Evolutionary conservation across 2,797 vertebrate genomes (phyloP).

Genomic region (Channallabes apus): DNA sequence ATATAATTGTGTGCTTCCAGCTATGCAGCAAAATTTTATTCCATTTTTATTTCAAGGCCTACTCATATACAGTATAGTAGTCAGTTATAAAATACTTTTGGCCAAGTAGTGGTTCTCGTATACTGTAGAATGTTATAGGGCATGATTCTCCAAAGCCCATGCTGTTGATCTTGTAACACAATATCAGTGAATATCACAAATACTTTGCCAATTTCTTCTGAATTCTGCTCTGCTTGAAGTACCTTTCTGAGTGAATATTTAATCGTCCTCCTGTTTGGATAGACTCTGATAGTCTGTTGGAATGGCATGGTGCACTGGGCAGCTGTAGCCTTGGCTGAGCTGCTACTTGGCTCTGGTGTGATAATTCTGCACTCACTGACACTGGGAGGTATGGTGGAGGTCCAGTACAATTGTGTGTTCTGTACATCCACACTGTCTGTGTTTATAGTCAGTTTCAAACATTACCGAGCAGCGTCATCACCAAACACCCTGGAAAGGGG

Average conservation of each 20-base stretch:
- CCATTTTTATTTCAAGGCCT: not conserved
- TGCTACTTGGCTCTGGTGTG: conserved; percentile 59
- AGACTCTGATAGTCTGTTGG: conserved; percentile 56
- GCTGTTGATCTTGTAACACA: conserved; percentile 26
- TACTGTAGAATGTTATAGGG: not conserved
- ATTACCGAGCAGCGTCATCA: conserved; percentile 30
- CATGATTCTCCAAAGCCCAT: conserved; percentile 1
- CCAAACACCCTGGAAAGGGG: conserved; percentile 20
- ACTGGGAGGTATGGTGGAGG: conserved; percentile 10
- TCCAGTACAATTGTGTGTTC: conserved; percentile 57
- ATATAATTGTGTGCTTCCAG: not conserved
- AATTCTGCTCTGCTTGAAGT: conserved; percentile 50
- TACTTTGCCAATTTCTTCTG: conserved; percentile 54
- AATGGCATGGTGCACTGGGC: conserved; percentile 27
- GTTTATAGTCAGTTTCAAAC: conserved; percentile 54
- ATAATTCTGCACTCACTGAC: conserved; percentile 47
- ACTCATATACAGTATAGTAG: not conserved
- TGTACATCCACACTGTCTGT: conserved; percentile 62
- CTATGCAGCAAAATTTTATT: no score
- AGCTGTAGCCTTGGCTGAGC: conserved; percentile 41
- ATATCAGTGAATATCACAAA: conserved; percentile 53
- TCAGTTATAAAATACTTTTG: not conserved
- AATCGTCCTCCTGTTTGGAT: conserved; percentile 45
- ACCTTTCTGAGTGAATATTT: conserved; percentile 59
- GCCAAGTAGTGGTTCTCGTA: not conserved